Percentiles rank a stretch among this genome's conserved stretches.
Conservation (phyloP, 2,113 vertebrate species). For the Pluvialis apricaria region DNA sequence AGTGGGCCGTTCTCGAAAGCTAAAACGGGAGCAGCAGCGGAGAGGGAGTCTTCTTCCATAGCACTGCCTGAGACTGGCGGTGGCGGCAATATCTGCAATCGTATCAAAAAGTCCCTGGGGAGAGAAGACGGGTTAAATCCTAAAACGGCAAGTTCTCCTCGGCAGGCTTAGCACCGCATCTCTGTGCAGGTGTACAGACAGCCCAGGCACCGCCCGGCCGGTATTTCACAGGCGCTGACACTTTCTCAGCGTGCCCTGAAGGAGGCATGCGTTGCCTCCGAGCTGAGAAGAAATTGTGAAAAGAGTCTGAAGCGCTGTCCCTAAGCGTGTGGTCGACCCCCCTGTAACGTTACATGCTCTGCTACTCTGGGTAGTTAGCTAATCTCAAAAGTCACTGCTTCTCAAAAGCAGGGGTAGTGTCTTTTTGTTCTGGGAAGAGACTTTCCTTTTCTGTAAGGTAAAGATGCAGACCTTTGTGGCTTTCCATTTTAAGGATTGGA, state of each 20-base stretch:
- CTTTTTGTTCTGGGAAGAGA: neutral
- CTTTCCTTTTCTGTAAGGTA: neutral
- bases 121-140: fast-evolving
- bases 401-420: neutral
- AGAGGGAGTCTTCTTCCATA: fast-evolving
- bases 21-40: fast-evolving
- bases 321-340: fast-evolving
- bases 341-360: too few relatives aligned
- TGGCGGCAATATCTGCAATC: fast-evolving
- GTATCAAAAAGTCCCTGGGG: fast-evolving
- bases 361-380: neutral
- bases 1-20: neutral
- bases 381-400: neutral
- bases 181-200: fast-evolving
- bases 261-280: neutral
- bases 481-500: neutral
- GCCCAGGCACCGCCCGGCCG: fast-evolving
- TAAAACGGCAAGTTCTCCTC: fast-evolving
- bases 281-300: neutral
- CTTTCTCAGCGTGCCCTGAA: neutral
- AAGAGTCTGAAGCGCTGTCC: neutral
- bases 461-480: neutral
- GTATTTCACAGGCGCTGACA: fast-evolving
- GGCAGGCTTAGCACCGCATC: fast-evolving
- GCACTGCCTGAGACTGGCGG: neutral